A percentile compares a stretch with the other conserved stretches of the same genome.
Conservation (phyloP, 2,113 vertebrate genomes). For the Calonectris borealis region DNA sequence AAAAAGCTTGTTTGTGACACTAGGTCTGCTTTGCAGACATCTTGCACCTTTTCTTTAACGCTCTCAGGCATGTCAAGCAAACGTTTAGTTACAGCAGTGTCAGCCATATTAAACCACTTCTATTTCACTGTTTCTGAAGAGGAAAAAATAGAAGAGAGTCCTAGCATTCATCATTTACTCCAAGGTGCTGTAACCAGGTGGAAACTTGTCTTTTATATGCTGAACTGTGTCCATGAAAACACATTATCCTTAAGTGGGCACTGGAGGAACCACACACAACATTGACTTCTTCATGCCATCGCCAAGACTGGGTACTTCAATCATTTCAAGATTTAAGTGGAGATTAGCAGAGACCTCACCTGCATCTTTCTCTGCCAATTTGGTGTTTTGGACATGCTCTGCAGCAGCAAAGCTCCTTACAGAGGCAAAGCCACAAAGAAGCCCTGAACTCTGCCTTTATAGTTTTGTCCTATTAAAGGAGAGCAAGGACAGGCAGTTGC, state of each 20-base stretch:
- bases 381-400: not conserved
- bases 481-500: not conserved
- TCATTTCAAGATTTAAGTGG: not conserved
- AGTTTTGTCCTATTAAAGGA: not conserved
- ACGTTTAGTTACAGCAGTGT: not conserved
- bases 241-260: slow-evolving; percentile 42
- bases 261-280: slow-evolving; percentile 15
- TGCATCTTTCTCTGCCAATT: not conserved
- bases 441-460: not conserved
- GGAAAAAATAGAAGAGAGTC: not conserved
- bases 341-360: not conserved
- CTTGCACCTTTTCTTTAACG: not conserved
- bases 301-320: not conserved
- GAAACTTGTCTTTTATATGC: slow-evolving; percentile 19
- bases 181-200: slow-evolving; percentile 38
- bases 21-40: not conserved
- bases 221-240: slow-evolving; percentile 30
- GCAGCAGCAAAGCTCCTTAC: not conserved
- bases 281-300: not conserved
- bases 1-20: not conserved
- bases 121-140: not conserved
- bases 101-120: not conserved
- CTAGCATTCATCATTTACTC: slow-evolving; percentile 12
- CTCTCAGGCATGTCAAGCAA: not conserved
- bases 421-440: not conserved